Base-by-base conservation (phyloP, 2,113 vertebrate genomes). In the Osmerus mordax region DNA sequence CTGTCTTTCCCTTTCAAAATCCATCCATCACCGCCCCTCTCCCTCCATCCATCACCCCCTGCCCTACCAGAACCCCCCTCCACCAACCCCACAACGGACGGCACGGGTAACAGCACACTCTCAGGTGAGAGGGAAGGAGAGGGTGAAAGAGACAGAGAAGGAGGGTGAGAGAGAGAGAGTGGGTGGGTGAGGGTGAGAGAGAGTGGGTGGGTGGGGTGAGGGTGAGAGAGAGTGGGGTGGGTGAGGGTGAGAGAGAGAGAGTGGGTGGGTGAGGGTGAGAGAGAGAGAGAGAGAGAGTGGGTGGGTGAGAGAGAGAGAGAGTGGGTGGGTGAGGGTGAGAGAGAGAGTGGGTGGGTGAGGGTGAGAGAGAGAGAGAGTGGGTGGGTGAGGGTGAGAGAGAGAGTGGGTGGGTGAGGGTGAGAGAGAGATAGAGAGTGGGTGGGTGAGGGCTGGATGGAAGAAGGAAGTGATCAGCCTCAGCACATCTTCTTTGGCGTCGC, bases 41-140 rank as follows among this genome's bases (percentile, higher is more conserved):
- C 47, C 55, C 73, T 15, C 21, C 21, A 79, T 83, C 84, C 80
- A 80, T 51, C 64, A n/a, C 8, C 12, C 13, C 15, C 23, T 32
- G 13, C 88, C 80, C 80, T 85, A 85, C 82, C 78, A 92, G 91
- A 89, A 77, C 70, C 78, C 79, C 77, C 73, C 75, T 78, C 77
- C 73, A 75, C 79, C 72, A 74, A 77, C 59, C 76, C 83, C 78
- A 77, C 29, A 73, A 87, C 3, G 86, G 84, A 89, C 74, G 75
- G 76, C 82, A 85, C 87, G 74, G 85, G 72, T 89, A 91, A 91
- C 89, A 84, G 85, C 89, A 89, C 84, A 0, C 70, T 84, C 82
- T 79, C 90, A 91, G 91, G 90, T 92, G 90, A 91, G 88, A 84
- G 56, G 70, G 68, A 63, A 54, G 36, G 71, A 32, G 0, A 51